Percentiles rank a stretch among this genome's conserved stretches.
Evolutionary conservation across 2,113 vertebrate genomes (phyloP).

Genomic region (Lophura nycthemera): DNA sequence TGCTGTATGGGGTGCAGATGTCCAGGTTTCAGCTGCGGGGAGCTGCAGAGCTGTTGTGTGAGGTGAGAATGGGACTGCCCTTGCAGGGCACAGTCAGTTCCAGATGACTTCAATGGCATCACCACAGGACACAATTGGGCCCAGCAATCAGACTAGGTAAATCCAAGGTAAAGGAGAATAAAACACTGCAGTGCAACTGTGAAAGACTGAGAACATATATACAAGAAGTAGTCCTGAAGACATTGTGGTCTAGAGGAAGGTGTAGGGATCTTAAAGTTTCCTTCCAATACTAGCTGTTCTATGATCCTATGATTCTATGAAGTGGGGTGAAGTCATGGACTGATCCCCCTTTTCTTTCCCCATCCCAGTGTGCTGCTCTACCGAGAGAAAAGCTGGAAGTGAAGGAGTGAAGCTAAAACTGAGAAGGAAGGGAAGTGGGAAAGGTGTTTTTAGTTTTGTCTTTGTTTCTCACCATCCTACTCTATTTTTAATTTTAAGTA

Average conservation of each 20-base stretch:
- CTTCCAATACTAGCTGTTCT: too few species aligned
- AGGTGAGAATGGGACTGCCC: background rate
- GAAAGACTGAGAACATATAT: background rate
- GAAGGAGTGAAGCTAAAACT: background rate
- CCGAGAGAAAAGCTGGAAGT: background rate
- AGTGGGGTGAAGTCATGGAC: background rate
- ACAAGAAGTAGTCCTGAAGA: background rate
- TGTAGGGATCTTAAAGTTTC: too few species aligned
- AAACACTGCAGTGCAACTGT: background rate
- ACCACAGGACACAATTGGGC: background rate
- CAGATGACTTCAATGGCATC: background rate
- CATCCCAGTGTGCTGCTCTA: fast-evolving
- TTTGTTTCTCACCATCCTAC: background rate
- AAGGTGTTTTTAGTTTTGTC: background rate
- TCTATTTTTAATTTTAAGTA: background rate
- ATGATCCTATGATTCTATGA: too few species aligned
- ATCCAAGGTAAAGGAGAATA: background rate
- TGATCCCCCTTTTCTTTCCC: fast-evolving
- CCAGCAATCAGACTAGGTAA: background rate
- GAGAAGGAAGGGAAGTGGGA: background rate
- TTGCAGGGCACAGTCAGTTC: too few species aligned
- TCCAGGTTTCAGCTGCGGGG: background rate
- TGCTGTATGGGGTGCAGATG: fast-evolving
- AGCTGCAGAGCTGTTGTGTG: background rate
- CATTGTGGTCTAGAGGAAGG: background rate